Percentiles rank a stretch among this genome's conserved stretches.
These are phyloP conservation scores for Orchesella flavescens DNA, from an alignment of 2,888 invertebrate species.

Conservation along the genomic window DNA sequence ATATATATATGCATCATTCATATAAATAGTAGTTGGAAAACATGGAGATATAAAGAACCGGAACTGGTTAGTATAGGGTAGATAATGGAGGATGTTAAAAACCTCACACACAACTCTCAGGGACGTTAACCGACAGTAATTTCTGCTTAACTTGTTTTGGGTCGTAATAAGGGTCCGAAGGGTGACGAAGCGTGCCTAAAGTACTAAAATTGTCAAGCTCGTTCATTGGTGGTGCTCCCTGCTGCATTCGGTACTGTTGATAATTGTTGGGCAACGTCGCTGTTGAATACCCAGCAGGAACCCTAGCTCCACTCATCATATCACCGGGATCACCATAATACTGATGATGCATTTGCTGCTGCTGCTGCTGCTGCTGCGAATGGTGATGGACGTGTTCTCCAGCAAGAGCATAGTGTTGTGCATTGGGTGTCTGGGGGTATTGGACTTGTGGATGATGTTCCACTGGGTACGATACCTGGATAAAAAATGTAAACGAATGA, in stretches of 20 bases:
- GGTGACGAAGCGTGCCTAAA: slow-evolving; percentile 66
- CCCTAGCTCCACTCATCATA: slow-evolving; percentile 32
- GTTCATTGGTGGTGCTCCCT: slow-evolving; percentile 59
- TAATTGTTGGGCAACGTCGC: slow-evolving; percentile 34
- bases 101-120: slow-evolving; percentile 71
- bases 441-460: slow-evolving; percentile 65
- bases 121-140: slow-evolving; percentile 71
- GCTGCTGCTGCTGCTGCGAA: slow-evolving; percentile 36
- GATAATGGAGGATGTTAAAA: background rate
- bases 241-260: slow-evolving; percentile 52
- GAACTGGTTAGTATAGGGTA: too few relatives aligned
- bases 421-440: slow-evolving; percentile 45
- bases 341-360: slow-evolving; percentile 59
- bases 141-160: slow-evolving; percentile 72
- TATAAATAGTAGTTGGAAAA: too few relatives aligned
- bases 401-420: slow-evolving; percentile 46
- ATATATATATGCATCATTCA: too few relatives aligned
- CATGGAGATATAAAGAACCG: too few relatives aligned
- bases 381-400: slow-evolving; percentile 50
- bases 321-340: slow-evolving; percentile 62
- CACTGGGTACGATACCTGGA: slow-evolving; percentile 65
- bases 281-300: slow-evolving; percentile 51
- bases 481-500: background rate
- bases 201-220: slow-evolving; percentile 71
- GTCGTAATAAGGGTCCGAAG: slow-evolving; percentile 70